A percentile compares a stretch with the other conserved stretches of the same genome.
phyloP scores from a whole-genome alignment of 2,113 vertebrate genomes.

The Trematocara macrostoma region DNA sequence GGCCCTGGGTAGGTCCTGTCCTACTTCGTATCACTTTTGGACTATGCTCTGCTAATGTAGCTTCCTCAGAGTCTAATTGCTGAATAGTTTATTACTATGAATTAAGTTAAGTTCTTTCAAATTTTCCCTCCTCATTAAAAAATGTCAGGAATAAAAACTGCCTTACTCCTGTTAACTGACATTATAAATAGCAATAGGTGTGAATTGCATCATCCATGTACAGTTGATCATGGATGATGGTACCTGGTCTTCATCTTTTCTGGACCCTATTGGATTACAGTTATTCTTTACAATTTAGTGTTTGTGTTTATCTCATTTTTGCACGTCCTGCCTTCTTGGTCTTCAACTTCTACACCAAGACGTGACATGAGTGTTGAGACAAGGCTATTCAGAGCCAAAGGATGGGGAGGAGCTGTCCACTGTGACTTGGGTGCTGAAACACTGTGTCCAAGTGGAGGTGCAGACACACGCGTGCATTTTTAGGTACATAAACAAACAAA shows the following conservation, averaged over 20 bases:
- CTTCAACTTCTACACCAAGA: neutral
- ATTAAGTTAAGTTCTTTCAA: neutral
- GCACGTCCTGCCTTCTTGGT: neutral
- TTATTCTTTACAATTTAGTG: neutral
- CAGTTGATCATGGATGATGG: neutral
- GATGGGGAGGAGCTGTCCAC: constrained; percentile 49
- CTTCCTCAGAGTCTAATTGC: neutral
- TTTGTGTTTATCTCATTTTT: neutral
- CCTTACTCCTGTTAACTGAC: neutral
- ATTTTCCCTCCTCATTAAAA: neutral
- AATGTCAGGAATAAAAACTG: fast-evolving
- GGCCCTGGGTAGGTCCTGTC: neutral
- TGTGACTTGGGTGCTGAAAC: constrained; percentile 55
- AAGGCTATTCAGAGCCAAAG: neutral
- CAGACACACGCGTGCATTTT: neutral
- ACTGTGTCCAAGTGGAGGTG: neutral
- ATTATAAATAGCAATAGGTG: neutral
- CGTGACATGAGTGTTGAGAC: fast-evolving
- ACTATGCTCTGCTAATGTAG: neutral
- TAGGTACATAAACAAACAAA: neutral
- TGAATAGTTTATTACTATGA: neutral
- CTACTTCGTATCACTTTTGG: neutral
- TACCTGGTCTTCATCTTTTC: neutral
- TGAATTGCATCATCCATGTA: fast-evolving
- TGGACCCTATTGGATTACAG: fast-evolving